Base-by-base conservation (phyloP, 2,797 vertebrate species). In the Synanceia verrucosa region DNA sequence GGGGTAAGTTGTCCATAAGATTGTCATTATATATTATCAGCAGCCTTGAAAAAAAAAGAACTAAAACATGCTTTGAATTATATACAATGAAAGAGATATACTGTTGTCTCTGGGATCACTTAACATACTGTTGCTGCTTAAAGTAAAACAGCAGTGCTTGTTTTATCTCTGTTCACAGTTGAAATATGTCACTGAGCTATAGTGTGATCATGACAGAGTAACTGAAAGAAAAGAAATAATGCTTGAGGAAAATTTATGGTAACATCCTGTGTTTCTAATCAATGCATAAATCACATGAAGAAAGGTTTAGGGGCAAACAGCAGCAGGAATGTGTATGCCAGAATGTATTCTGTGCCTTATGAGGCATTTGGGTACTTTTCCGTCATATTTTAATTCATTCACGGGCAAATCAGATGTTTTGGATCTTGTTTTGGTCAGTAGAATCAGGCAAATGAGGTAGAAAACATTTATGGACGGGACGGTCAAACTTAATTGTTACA, bases 1-100 rank as follows among this genome's bases (percentile, higher is more conserved):
- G 9, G 43, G 33, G n/a, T 44, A 46, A 6, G n/a, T 36, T 24
- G 50, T 60, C 44, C 62, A 41, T 69, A 41, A 74, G 46, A 66
- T 29, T 29, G 58, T 67, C 46, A 44, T 78, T 70, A 53, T 62
- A 41, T 79, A 80, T 84, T 10, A 80, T 70, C 31, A 36, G 14
- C 58, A 56, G 76, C 50, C 52, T 63, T 24, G 7, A 77, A 74
- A 78, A 74, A 77, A 74, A 78, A 74, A 71, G n/a, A 70, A 51
- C 41, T 39, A 26, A 61, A 78, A 78, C 53, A 47, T 74, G 74
- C 31, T 73, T 77, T 82, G 50, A 82, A 77, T 78, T 71, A 66
- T 65, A 77, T 65, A 61, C 58, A 70, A 47, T 63, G 56, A 65
- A 72, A 47, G 18, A 68, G 19, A 66, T 33, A 47, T 43, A 47